Base-by-base conservation (phyloP, 2,888 invertebrate genomes). In the Amiota minor region DNA sequence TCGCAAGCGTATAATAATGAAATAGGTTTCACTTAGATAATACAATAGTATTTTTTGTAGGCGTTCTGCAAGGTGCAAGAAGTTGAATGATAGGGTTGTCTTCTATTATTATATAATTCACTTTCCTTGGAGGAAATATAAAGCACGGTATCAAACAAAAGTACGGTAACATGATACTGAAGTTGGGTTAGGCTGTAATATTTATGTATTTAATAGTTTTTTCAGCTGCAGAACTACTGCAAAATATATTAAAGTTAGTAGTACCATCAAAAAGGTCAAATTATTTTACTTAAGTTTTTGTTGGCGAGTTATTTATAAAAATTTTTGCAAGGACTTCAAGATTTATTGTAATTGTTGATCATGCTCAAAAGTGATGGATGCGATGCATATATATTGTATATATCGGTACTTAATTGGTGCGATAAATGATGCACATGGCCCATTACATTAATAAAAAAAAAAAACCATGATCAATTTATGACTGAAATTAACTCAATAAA, bases 1-100 rank as follows among this genome's bases (percentile, higher is more conserved):
- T 50, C 16, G 10, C 59, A 35, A 35, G 56, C 75, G 64, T 71
- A 79, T 86, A 82, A 84, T 84, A 83, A 9, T 59, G 59, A 59
- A 53, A 35, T 79, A 16, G 53, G 53, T 59, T 59, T 9, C 20
- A 1, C 9, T 11, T 10, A 2, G 55, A 18, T 56, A 9, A n/a
- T 1, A 20, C 20, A 50, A n/a, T 10, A 50, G 84, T 79, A 81
- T 80, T 77, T 71, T 59, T 14, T 65, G 68, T 61, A 75, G 61
- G 79, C 64, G 75, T 73, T 78, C 69, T 64, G 71, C 76, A 76
- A 74, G 69, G 59, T 72, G 75, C 71, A 61, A n/a, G 49, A 35
- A 20, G 47, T 65, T 49, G 20, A 16, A 11, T 47, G n/a, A 47
- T 9, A 65, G 49, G 47, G 47, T 65, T 47, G 65, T 16, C 18